phyloP scores from a whole-genome alignment of 2,113 vertebrate species.

The Marmota monax region DNA sequence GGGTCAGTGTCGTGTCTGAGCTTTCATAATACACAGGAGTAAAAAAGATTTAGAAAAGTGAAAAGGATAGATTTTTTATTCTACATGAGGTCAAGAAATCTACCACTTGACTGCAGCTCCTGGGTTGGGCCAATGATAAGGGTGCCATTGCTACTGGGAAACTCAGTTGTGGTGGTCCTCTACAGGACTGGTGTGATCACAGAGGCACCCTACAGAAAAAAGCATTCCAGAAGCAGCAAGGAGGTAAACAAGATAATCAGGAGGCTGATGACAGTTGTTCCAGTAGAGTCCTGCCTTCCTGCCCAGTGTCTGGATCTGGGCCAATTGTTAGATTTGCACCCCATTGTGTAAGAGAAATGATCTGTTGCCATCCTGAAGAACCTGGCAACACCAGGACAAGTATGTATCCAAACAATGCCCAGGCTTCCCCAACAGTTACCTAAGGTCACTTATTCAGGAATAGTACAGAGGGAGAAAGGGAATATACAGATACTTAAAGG shows the following conservation, averaged over 20 bases:
- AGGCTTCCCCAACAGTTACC: neutral
- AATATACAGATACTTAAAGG: neutral
- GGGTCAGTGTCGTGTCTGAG: neutral
- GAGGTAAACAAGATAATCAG: neutral
- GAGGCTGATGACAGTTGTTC: neutral
- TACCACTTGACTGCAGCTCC: neutral
- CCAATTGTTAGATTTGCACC: neutral
- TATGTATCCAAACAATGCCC: neutral
- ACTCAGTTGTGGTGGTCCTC: too few species aligned
- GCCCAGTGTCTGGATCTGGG: neutral
- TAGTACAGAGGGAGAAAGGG: neutral
- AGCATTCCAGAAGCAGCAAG: neutral
- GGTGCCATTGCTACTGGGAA: neutral
- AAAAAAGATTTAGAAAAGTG: neutral
- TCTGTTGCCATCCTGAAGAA: neutral
- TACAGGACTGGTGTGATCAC: neutral
- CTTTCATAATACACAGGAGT: neutral
- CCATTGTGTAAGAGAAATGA: neutral
- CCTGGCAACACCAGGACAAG: neutral
- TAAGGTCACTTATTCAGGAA: neutral
- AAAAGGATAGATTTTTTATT: neutral
- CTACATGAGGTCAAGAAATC: neutral
- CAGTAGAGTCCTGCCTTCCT: neutral
- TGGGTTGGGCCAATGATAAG: neutral
- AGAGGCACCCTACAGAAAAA: neutral